These are phyloP conservation scores for Semnornis frantzii DNA, from an alignment of 2,113 vertebrate genomes.

Conservation along the genomic window DNA sequence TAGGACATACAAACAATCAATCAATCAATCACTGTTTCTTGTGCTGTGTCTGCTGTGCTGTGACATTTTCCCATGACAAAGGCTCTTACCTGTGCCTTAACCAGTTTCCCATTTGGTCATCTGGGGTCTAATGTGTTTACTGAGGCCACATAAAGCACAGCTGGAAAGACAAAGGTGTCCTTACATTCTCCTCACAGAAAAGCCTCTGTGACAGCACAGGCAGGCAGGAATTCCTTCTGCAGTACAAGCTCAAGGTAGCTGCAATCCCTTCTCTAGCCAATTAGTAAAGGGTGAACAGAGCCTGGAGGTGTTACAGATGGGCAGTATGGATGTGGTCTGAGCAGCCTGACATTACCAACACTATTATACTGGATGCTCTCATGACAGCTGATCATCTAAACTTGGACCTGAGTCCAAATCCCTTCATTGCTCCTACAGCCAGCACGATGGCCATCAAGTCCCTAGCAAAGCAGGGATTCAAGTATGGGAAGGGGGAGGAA, in stretches of 20 bases:
- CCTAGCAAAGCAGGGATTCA: not conserved
- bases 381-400: not conserved
- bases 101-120: not conserved
- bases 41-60: not conserved
- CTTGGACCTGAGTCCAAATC: not conserved
- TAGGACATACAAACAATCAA: accelerated
- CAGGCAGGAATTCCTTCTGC: not conserved
- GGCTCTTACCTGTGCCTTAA: not conserved
- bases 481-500: not conserved
- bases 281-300: not conserved
- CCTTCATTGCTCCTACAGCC: not conserved
- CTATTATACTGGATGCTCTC: not conserved
- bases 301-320: not conserved
- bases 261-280: not conserved
- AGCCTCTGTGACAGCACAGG: not conserved
- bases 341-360: accelerated
- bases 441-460: not conserved
- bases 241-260: not conserved
- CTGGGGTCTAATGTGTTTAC: not conserved
- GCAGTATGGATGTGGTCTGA: not conserved
- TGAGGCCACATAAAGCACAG: not conserved
- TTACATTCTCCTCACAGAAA: not conserved
- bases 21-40: accelerated
- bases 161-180: not conserved
- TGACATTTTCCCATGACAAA: not conserved